Percentiles rank a stretch among this genome's conserved stretches.
Evolutionary conservation across 1,140 invertebrate genomes (phyloP).

Genomic region (Solenopsis invicta): DNA sequence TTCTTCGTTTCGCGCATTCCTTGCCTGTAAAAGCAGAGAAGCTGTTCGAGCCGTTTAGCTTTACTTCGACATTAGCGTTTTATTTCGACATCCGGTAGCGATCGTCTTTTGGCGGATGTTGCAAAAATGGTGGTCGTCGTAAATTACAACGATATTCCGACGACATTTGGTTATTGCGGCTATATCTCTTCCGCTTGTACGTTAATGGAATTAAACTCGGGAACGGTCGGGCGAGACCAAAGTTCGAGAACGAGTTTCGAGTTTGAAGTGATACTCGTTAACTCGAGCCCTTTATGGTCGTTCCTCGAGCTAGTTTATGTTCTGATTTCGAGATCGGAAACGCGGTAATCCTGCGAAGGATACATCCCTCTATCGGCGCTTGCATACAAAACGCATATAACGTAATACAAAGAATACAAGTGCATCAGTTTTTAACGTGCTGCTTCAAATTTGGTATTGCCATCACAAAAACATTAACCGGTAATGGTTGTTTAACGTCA

Average conservation of each 20-base stretch:
- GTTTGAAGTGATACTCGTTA: conserved; percentile 65
- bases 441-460: background rate
- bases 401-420: background rate
- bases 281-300: conserved; percentile 47
- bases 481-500: background rate
- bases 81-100: conserved; percentile 1
- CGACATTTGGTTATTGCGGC: conserved; percentile 55
- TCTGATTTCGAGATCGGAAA: conserved; percentile 57
- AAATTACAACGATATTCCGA: conserved; percentile 55
- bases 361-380: background rate
- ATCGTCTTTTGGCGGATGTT: background rate
- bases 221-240: conserved; percentile 29
- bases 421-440: background rate
- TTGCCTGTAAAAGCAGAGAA: background rate
- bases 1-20: background rate
- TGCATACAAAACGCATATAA: background rate
- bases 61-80: conserved; percentile 30
- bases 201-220: conserved; percentile 65
- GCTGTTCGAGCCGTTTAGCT: background rate
- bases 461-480: background rate
- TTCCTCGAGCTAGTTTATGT: conserved; percentile 52
- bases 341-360: conserved; percentile 32
- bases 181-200: conserved; percentile 59
- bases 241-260: conserved; percentile 62
- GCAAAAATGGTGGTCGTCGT: conserved; percentile 26